These are phyloP conservation scores for Gymnothorax reevesii DNA, from an alignment of 2,797 vertebrate genomes.

Conservation along the genomic window DNA sequence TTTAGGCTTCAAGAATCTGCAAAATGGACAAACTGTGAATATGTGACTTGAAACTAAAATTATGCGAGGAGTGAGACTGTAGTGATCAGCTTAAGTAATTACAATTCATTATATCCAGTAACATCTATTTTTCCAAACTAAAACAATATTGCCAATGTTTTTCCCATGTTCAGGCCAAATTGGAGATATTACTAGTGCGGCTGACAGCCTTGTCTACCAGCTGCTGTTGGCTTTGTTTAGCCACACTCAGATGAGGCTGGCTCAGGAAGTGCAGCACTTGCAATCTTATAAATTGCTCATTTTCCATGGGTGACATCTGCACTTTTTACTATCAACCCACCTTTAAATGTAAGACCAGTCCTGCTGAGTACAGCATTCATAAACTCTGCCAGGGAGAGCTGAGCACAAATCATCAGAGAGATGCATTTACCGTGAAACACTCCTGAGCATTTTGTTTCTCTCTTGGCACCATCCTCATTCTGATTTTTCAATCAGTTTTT, in stretches of 20 bases:
- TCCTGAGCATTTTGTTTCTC: neutral
- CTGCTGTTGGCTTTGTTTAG: neutral
- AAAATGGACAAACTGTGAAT: neutral
- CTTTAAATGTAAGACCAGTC: neutral
- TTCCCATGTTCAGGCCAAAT: neutral
- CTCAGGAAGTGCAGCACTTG: neutral
- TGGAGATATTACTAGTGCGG: neutral
- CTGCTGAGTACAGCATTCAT: neutral
- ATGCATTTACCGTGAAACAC: neutral
- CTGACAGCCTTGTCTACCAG: neutral
- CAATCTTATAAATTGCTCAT: conserved; percentile 7
- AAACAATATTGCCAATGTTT: neutral
- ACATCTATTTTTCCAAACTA: neutral
- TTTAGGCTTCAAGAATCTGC: neutral
- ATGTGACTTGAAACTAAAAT: neutral
- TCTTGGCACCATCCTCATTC: neutral
- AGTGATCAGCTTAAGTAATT: neutral
- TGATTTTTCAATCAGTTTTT: neutral
- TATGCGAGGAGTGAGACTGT: neutral
- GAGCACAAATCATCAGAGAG: conserved; percentile 10
- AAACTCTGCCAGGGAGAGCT: neutral
- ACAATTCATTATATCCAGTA: neutral
- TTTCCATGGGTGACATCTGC: neutral
- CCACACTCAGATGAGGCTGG: neutral
- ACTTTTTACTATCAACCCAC: neutral